Conservation (phyloP, 2,888 invertebrate species). For the Chloromyia formosa region DNA sequence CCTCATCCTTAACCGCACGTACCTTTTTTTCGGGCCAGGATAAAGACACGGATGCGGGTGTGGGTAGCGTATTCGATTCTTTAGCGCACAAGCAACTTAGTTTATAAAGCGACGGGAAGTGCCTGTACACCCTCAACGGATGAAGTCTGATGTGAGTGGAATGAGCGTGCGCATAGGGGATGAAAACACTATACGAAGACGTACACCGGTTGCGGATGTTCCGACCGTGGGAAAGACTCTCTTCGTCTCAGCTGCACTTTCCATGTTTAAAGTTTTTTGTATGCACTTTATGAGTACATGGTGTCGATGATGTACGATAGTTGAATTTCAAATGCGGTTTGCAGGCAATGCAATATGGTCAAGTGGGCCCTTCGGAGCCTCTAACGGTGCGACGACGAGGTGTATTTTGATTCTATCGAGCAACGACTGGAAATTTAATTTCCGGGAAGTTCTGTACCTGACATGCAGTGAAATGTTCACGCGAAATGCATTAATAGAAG, state of each 20-base stretch:
- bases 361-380: not conserved
- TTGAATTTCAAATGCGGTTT: slow-evolving; percentile 18
- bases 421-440: slow-evolving; percentile 18
- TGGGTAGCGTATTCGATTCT: not conserved
- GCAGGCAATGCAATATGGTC: not conserved
- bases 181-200: no score
- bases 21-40: not conserved
- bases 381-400: not conserved
- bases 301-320: not conserved
- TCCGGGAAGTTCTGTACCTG: slow-evolving; percentile 25
- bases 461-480: not conserved
- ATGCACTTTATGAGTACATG: not conserved
- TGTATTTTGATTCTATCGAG: not conserved
- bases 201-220: slow-evolving; percentile 32
- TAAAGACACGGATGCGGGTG: slow-evolving; percentile 40
- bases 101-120: slow-evolving; percentile 23
- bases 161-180: not conserved
- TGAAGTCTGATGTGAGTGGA: not conserved
- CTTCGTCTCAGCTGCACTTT: not conserved
- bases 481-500: slow-evolving; percentile 4
- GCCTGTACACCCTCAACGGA: not conserved
- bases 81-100: not conserved
- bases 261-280: not conserved
- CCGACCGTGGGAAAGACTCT: slow-evolving; percentile 19
- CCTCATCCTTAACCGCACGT: slow-evolving; percentile 30